Conservation (phyloP, 2,888 invertebrate genomes). For the Ectemnius cavifrons region DNA sequence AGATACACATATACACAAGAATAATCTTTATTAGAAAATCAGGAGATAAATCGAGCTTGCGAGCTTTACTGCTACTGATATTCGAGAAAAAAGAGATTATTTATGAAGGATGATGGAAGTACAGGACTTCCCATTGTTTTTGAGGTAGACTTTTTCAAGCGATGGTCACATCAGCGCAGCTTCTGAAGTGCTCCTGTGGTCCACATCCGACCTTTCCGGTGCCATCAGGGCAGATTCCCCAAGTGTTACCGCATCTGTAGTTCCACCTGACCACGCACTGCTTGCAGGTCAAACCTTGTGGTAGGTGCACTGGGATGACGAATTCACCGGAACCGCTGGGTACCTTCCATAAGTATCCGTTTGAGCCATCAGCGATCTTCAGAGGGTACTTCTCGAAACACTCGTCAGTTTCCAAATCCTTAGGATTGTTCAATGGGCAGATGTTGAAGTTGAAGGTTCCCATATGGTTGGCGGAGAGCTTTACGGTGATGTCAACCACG, state of each 20-base stretch:
- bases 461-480: conserved; percentile 78
- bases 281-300: conserved; percentile 78
- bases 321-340: conserved; percentile 30
- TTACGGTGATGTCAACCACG: conserved; percentile 70
- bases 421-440: conserved; percentile 77
- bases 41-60: not conserved
- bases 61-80: too few relatives aligned
- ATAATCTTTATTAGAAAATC: conserved; percentile 1
- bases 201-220: conserved; percentile 78
- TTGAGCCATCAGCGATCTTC: conserved; percentile 68
- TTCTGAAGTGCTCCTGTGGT: conserved; percentile 79
- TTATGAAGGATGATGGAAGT: too few relatives aligned
- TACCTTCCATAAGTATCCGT: conserved; percentile 3
- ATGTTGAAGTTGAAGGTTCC: conserved; percentile 79
- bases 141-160: not conserved
- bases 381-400: conserved; percentile 79
- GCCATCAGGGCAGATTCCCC: conserved; percentile 78
- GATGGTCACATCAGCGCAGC: conserved; percentile 78
- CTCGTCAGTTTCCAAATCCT: conserved; percentile 78
- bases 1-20: not conserved
- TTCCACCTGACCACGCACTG: conserved; percentile 81
- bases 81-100: too few relatives aligned
- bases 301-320: conserved; percentile 72
- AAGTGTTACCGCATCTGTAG: conserved; percentile 79
- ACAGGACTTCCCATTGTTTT: too few relatives aligned